Conservation (phyloP, 2,888 invertebrate species). For the Yponomeuta malinellus region DNA sequence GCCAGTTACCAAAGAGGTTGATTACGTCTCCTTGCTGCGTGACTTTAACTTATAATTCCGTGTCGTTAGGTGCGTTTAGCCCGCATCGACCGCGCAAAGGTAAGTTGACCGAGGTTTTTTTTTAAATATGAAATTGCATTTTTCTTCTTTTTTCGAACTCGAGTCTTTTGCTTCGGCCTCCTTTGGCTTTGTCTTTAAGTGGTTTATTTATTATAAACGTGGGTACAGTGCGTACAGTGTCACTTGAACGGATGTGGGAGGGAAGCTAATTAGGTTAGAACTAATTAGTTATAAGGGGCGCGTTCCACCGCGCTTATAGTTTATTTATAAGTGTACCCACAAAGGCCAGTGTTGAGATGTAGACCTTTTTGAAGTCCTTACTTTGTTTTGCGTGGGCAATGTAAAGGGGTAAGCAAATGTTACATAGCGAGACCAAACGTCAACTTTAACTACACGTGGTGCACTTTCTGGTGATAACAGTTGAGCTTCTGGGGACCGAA, state of each 20-base stretch:
- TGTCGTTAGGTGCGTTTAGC: not conserved
- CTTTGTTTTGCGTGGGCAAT: not conserved
- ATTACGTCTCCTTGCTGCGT: not conserved
- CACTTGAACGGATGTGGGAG: slow-evolving; percentile 27
- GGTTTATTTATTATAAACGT: not conserved
- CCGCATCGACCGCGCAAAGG: slow-evolving; percentile 8
- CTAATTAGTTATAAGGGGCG: slow-evolving; percentile 43
- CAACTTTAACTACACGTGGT: too few species aligned
- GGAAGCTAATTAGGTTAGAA: slow-evolving; percentile 62
- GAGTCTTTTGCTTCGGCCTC: slow-evolving; percentile 2
- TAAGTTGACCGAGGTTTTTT: slow-evolving; percentile 5
- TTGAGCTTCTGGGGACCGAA: too few species aligned
- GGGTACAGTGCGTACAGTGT: not conserved
- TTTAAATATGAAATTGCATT: not conserved
- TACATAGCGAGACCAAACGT: too few species aligned
- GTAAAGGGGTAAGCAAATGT: not conserved
- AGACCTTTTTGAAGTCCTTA: not conserved
- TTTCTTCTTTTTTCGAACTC: slow-evolving; percentile 8
- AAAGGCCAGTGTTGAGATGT: not conserved
- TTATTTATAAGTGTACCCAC: not conserved
- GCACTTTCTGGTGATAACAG: too few species aligned
- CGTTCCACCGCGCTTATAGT: slow-evolving; percentile 24
- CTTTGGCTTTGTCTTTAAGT: slow-evolving; percentile 6
- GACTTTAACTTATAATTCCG: not conserved
- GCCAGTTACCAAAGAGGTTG: not conserved